A percentile compares a stretch with the other conserved stretches of the same genome.
Evolutionary conservation across 2,888 invertebrate genomes (phyloP).

Genomic region (Branchellion lobata): DNA sequence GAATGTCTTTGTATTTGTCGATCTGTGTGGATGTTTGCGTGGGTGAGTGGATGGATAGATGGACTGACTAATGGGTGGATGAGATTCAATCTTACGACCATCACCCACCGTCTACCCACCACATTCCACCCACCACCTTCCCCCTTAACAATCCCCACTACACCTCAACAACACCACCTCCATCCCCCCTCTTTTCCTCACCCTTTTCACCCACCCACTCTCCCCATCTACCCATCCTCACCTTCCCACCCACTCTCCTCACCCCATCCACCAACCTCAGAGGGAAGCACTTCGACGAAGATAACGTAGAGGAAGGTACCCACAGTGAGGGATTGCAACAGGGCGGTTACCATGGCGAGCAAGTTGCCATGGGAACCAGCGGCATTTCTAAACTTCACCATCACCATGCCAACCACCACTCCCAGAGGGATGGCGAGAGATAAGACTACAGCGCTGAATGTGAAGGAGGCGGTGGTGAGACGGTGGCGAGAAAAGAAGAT

Average conservation of each 20-base stretch:
- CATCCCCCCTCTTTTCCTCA: too few species aligned
- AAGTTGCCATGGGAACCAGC: conserved; percentile 51
- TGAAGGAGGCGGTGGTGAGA: conserved; percentile 51
- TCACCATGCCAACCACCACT: conserved; percentile 56
- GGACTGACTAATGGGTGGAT: too few species aligned
- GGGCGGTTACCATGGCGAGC: conserved; percentile 56
- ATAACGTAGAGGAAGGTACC: conserved; percentile 60
- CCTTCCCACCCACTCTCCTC: background rate
- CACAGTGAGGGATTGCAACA: conserved; percentile 59
- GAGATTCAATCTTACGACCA: too few species aligned
- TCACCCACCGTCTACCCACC: too few species aligned
- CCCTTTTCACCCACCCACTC: too few species aligned
- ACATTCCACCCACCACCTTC: too few species aligned
- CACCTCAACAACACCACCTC: too few species aligned
- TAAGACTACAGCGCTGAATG: conserved; percentile 55
- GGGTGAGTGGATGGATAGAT: too few species aligned
- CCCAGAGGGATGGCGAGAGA: conserved; percentile 59
- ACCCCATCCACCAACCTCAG: conserved; percentile 24
- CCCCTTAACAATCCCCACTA: too few species aligned
- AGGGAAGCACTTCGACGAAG: conserved; percentile 59
- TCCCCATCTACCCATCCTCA: too few species aligned
- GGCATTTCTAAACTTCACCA: conserved; percentile 45
- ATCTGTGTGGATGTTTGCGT: conserved; percentile 32
- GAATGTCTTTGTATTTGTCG: conserved; percentile 46
- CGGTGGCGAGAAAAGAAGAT: conserved; percentile 56